phyloP scores from a whole-genome alignment of 37 sponge, comb jelly and placozoan species.

The Spongilla lacustris region DNA sequence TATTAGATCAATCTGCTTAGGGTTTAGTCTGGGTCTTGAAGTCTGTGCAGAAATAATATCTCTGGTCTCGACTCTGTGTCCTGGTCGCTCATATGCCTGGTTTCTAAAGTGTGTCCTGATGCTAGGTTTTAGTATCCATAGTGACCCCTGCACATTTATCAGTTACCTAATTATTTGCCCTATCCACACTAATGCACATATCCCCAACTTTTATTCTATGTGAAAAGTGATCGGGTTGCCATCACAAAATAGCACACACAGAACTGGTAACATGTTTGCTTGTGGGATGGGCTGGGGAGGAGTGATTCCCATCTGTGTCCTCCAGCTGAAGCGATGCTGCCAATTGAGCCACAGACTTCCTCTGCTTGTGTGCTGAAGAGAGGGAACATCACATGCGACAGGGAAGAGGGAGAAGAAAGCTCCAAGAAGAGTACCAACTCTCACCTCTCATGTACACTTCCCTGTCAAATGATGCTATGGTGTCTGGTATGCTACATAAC shows the following conservation, averaged over 20 bases:
- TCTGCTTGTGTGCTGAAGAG: constrained; percentile 15
- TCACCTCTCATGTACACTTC: constrained; percentile 55
- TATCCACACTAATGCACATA: too few relatives aligned
- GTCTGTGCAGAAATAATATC: too few relatives aligned
- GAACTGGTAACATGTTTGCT: constrained; percentile 6
- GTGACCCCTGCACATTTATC: too few relatives aligned
- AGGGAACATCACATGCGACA: neutral
- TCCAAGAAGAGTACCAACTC: too few relatives aligned
- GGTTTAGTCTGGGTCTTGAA: too few relatives aligned
- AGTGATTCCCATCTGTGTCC: neutral
- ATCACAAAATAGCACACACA: constrained; percentile 9
- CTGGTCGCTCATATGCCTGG: too few relatives aligned
- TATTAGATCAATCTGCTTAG: too few relatives aligned
- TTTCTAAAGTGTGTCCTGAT: too few relatives aligned
- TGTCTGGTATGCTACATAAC: constrained; percentile 10
- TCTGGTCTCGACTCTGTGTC: too few relatives aligned
- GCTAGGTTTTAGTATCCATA: too few relatives aligned
- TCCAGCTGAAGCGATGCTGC: constrained; percentile 3
- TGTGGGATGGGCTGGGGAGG: neutral
- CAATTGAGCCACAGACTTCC: constrained; percentile 16
- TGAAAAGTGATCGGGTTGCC: constrained; percentile 17
- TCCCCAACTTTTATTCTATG: too few relatives aligned
- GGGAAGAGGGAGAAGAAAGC: neutral
- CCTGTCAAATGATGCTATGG: constrained; percentile 47
- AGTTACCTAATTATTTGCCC: too few relatives aligned